Percentiles rank a stretch among this genome's conserved stretches.
Conservation (phyloP, 1,140 invertebrate species). For the Drosophila burlai region DNA sequence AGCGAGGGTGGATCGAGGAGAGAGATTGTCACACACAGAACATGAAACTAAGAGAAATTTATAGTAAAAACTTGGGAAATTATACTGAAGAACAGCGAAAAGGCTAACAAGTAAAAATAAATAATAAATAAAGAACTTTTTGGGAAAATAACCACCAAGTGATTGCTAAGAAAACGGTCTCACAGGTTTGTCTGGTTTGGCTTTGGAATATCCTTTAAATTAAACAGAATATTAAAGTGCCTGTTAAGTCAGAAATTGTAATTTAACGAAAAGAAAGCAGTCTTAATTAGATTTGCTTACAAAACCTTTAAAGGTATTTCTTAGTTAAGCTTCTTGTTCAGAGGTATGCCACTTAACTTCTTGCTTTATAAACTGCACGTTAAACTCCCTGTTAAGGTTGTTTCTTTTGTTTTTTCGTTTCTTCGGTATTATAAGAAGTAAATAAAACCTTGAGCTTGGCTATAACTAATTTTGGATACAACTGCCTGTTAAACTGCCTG, state of each 20-base stretch:
- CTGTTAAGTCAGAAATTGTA: not conserved
- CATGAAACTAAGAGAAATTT: not conserved
- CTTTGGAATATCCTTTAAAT: not conserved
- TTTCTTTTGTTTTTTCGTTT: not conserved
- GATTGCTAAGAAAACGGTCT: not conserved
- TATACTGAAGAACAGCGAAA: not conserved
- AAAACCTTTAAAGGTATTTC: not conserved
- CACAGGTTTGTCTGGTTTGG: no score
- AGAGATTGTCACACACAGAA: no score
- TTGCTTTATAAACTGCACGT: not conserved
- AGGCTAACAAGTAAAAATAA: not conserved
- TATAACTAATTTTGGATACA: not conserved
- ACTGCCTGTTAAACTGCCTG: not conserved
- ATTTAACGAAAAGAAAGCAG: not conserved
- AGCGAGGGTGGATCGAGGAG: constrained; percentile 37
- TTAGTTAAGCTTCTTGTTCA: not conserved
- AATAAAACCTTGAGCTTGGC: not conserved
- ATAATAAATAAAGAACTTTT: not conserved
- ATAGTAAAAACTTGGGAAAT: not conserved
- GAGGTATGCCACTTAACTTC: not conserved
- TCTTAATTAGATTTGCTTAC: not conserved
- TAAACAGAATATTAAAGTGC: not conserved
- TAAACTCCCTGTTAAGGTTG: not conserved
- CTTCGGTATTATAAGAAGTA: not conserved
- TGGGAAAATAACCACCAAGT: not conserved